Evolutionary conservation across 2,888 invertebrate species (phyloP).

Genomic region (Acronicta leporina): DNA sequence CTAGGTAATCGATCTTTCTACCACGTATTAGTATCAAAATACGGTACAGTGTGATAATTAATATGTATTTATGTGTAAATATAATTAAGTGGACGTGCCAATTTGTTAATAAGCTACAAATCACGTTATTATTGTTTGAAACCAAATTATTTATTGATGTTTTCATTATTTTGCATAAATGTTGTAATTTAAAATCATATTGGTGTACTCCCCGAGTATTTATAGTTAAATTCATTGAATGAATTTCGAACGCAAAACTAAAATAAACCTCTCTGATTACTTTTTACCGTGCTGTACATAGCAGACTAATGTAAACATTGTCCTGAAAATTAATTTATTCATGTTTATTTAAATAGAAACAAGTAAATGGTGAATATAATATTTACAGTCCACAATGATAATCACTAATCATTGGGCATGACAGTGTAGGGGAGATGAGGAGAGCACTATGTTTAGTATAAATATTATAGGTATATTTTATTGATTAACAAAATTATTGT

Average conservation of each 20-base stretch:
- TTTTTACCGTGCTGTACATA: too few relatives aligned
- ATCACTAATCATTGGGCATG: too few relatives aligned
- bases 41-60: constrained; percentile 55
- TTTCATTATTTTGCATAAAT: constrained; percentile 62
- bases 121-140: constrained; percentile 46
- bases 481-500: too few relatives aligned
- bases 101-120: constrained; percentile 62
- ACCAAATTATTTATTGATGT: constrained; percentile 54
- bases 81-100: constrained; percentile 75
- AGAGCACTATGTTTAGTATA: too few relatives aligned
- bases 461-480: too few relatives aligned
- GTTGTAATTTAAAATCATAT: constrained; percentile 65
- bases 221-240: constrained; percentile 1
- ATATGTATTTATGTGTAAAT: constrained; percentile 64
- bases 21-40: constrained; percentile 22
- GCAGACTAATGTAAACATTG: too few relatives aligned
- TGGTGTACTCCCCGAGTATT: constrained; percentile 42
- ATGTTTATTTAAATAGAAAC: too few relatives aligned
- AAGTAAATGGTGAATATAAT: too few relatives aligned
- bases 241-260: not conserved
- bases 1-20: constrained; percentile 10
- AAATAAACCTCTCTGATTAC: too few relatives aligned
- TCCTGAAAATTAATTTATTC: too few relatives aligned
- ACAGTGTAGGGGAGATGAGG: too few relatives aligned
- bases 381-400: too few relatives aligned